phyloP scores from a whole-genome alignment of 2,888 invertebrate genomes.

The Lysandra coridon region DNA sequence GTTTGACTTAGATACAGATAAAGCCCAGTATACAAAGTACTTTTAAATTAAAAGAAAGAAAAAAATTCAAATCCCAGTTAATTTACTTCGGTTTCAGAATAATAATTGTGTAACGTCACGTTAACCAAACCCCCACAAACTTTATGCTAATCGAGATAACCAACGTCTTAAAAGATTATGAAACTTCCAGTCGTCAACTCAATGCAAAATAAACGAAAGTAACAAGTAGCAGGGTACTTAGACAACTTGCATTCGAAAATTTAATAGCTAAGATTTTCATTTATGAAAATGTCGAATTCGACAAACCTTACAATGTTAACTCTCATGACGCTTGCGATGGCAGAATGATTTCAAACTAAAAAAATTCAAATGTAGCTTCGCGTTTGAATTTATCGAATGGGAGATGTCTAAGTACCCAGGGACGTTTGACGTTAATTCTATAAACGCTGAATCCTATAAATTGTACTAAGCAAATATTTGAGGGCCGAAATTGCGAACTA shows the following conservation, averaged over 20 bases:
- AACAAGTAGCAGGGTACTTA: background rate
- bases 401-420: background rate
- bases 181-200: background rate
- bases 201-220: constrained; percentile 7
- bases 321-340: no score
- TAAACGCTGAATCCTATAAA: constrained; percentile 39
- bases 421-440: constrained; percentile 7
- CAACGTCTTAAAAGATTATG: constrained; percentile 3
- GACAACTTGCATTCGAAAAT: background rate
- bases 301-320: no score
- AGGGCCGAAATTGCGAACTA: constrained; percentile 48
- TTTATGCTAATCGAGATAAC: background rate
- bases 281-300: no score
- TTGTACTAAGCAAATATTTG: constrained; percentile 51
- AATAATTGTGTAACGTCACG: background rate
- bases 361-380: background rate
- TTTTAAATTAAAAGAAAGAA: no score
- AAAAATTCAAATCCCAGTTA: background rate
- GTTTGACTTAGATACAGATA: no score
- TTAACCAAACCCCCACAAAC: background rate
- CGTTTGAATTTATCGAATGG: background rate
- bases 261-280: background rate
- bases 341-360: no score
- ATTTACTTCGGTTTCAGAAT: background rate
- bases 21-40: background rate